These are phyloP conservation scores for Pediacus dermestoides DNA, from an alignment of 2,888 invertebrate species.

Conservation along the genomic window DNA sequence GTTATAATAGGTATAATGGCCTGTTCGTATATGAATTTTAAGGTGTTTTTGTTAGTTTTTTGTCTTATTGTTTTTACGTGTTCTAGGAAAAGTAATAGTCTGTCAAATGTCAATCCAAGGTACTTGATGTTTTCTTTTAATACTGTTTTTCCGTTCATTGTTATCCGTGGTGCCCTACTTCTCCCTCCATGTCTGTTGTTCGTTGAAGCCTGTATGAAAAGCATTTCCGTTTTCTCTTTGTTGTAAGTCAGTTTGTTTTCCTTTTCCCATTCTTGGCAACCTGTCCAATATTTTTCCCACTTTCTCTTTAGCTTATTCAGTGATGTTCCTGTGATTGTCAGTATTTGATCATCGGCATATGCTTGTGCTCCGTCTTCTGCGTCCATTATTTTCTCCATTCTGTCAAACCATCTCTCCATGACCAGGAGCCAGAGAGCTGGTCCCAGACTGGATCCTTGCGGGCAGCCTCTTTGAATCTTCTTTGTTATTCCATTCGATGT, in stretches of 20 bases:
- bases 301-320: constrained; percentile 12
- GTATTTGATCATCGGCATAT: constrained; percentile 19
- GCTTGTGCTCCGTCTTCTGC: constrained; percentile 11
- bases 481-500: too few relatives aligned
- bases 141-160: constrained; percentile 7
- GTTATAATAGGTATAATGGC: too few relatives aligned
- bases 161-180: constrained; percentile 8
- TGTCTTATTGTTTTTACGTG: too few relatives aligned
- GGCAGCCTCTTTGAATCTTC: too few relatives aligned
- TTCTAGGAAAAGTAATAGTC: constrained; percentile 7
- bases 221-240: constrained; percentile 12
- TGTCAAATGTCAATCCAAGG: constrained; percentile 16
- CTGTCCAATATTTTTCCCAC: constrained; percentile 16
- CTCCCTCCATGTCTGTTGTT: background rate
- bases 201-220: constrained; percentile 7
- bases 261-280: constrained; percentile 14
- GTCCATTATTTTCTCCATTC: constrained; percentile 1
- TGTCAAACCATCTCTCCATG: constrained; percentile 25
- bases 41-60: too few relatives aligned
- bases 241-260: constrained; percentile 14
- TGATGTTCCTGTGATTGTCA: constrained; percentile 15
- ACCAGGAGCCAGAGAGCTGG: constrained; percentile 22
- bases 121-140: constrained; percentile 9
- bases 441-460: too few relatives aligned
- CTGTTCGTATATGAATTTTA: too few relatives aligned